Evolutionary conservation across 1,140 invertebrate species (phyloP).

Genomic region (Hydropsyche tenuis): DNA sequence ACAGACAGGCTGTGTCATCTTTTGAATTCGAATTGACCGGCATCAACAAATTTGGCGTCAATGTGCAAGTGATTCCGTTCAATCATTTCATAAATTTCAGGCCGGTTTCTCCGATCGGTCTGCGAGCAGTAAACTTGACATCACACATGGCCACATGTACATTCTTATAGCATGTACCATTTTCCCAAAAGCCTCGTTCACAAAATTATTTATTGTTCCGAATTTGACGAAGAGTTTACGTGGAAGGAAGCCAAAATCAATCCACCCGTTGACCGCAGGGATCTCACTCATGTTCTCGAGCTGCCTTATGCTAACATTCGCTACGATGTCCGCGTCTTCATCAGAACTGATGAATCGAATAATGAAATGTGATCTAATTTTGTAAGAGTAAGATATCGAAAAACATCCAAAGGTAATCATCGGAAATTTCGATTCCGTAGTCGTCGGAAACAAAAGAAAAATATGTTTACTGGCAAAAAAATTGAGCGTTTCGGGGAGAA

Average conservation of each 20-base stretch:
- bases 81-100: conserved; percentile 70
- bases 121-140: conserved; percentile 64
- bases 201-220: conserved; percentile 69
- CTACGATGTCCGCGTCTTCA: conserved; percentile 72
- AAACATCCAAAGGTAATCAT: conserved; percentile 67
- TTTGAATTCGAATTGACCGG: conserved; percentile 65
- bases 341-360: conserved; percentile 63
- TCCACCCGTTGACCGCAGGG: not conserved
- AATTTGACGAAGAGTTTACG: conserved; percentile 65
- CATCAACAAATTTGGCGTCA: conserved; percentile 64
- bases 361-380: conserved; percentile 70
- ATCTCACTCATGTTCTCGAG: conserved; percentile 52
- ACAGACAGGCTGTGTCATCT: conserved; percentile 65
- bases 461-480: not conserved
- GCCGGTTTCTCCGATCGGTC: conserved; percentile 64
- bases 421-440: conserved; percentile 69
- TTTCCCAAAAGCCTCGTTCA: conserved; percentile 67
- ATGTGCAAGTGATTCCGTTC: conserved; percentile 59
- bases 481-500: not conserved
- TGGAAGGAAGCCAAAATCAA: conserved; percentile 55
- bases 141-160: conserved; percentile 64
- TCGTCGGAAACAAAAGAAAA: not conserved
- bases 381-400: conserved; percentile 64
- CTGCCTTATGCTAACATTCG: conserved; percentile 70
- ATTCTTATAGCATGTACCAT: conserved; percentile 65